Evolutionary conservation across 2,888 invertebrate species (phyloP).

Genomic region (Chironomus tentans): DNA sequence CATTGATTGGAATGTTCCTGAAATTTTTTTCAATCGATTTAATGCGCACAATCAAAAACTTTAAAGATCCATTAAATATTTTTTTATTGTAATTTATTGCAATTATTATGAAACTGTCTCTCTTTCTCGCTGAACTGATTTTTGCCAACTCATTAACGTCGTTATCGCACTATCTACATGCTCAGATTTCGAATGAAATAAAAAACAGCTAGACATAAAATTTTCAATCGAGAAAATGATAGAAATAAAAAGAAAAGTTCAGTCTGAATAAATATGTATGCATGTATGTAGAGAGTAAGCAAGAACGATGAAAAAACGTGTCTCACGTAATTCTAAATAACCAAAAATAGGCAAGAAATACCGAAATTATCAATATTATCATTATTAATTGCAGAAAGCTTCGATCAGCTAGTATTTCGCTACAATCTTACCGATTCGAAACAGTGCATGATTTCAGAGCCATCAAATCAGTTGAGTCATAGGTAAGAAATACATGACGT

Average conservation of each 20-base stretch:
- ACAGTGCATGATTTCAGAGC: slow-evolving; percentile 86
- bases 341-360: slow-evolving; percentile 13
- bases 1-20: not conserved
- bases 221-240: too few species aligned
- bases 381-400: not conserved
- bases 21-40: not conserved
- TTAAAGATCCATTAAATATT: not conserved
- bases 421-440: slow-evolving; percentile 33
- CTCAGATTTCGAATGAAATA: not conserved
- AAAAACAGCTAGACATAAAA: too few species aligned
- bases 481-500: slow-evolving; percentile 47
- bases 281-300: not conserved
- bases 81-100: too few species aligned
- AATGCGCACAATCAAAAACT: not conserved
- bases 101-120: too few species aligned
- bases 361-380: not conserved
- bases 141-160: slow-evolving; percentile 23
- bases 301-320: slow-evolving; percentile 7
- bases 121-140: not conserved
- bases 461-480: slow-evolving; percentile 67
- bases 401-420: slow-evolving; percentile 12
- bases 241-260: too few species aligned
- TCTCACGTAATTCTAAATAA: slow-evolving; percentile 15
- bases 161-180: not conserved
- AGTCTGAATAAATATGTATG: not conserved